Conservation (phyloP, 2,113 vertebrate genomes). For the Megaleporinus macrocephalus region DNA sequence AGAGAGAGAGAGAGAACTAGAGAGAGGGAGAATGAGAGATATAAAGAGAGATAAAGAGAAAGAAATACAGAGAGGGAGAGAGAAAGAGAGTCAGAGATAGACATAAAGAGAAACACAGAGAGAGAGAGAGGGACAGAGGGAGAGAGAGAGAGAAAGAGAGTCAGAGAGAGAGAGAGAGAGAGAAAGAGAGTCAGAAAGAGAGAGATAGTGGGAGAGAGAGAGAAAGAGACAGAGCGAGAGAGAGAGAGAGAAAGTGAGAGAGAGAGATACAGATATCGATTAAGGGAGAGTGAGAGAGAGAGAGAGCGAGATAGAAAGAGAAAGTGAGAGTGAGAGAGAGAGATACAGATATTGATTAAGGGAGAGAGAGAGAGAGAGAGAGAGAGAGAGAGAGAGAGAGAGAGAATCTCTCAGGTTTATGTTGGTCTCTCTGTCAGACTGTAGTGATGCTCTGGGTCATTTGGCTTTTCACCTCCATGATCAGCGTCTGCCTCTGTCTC, state of each 20-base stretch:
- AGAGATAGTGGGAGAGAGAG: no score
- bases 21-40: not conserved
- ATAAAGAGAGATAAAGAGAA: no score
- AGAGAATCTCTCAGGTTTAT: not conserved
- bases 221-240: not conserved
- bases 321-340: not conserved
- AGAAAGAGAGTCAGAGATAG: not conserved
- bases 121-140: not conserved
- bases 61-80: no score
- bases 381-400: slow-evolving; percentile 14
- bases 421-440: not conserved
- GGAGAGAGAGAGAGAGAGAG: not conserved
- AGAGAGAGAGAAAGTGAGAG: not conserved
- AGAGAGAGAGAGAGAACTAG: not conserved
- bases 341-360: no score
- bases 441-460: not conserved
- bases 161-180: not conserved
- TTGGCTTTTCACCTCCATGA: not conserved
- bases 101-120: no score
- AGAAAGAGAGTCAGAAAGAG: not conserved
- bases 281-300: no score
- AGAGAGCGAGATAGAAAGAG: no score
- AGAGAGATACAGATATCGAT: no score
- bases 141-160: no score
- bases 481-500: not conserved